These are phyloP conservation scores for Alectura lathami DNA, from an alignment of 2,113 vertebrate genomes.

Conservation along the genomic window DNA sequence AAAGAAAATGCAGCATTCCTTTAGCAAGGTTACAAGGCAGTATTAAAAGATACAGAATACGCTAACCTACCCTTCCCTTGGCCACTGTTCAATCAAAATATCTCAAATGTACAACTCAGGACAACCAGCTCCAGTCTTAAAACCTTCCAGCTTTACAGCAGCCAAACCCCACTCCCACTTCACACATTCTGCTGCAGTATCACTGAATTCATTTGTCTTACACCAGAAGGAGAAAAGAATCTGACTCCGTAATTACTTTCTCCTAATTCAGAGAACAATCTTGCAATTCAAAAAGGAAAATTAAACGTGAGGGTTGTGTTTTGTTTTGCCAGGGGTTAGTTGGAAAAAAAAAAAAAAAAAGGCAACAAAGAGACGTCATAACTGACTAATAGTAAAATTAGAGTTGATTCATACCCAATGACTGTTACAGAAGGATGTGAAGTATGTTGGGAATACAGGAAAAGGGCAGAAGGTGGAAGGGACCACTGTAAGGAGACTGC, in stretches of 20 bases:
- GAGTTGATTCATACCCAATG: neutral
- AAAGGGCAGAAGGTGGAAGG: neutral
- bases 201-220: slow-evolving; percentile 1
- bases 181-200: neutral
- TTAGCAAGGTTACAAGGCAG: neutral
- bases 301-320: neutral
- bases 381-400: neutral
- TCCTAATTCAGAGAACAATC: neutral
- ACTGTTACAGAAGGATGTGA: neutral
- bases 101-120: neutral
- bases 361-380: neutral
- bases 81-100: neutral
- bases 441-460: neutral
- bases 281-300: neutral
- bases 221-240: neutral
- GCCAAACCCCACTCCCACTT: neutral
- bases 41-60: neutral
- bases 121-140: neutral
- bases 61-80: neutral
- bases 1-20: neutral
- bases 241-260: neutral
- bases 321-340: neutral
- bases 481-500: neutral
- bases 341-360: too few relatives aligned
- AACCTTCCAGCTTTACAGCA: neutral